phyloP scores from a whole-genome alignment of 2,797 vertebrate genomes.

The Menidia menidia region DNA sequence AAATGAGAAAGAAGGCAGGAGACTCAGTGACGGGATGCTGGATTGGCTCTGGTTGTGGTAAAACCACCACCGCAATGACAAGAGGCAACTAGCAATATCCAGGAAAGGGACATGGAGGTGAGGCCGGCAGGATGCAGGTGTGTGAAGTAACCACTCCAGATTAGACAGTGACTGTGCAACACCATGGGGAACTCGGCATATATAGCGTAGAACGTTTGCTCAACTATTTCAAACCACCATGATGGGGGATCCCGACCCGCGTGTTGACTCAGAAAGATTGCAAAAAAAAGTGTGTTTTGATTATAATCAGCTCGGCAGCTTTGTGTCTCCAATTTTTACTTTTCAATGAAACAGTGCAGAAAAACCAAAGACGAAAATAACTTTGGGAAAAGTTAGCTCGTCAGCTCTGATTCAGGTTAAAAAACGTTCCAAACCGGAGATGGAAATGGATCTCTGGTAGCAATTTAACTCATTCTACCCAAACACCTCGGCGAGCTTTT shows the following conservation, averaged over 20 bases:
- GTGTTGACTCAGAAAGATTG: neutral
- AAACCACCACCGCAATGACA: neutral
- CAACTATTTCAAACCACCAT: slow-evolving; percentile 4
- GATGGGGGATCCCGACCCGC: neutral
- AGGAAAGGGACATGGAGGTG: neutral
- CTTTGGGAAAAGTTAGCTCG: neutral
- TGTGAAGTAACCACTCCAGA: neutral
- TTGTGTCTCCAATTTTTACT: neutral
- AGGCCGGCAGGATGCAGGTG: neutral
- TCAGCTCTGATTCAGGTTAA: slow-evolving; percentile 14
- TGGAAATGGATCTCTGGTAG: slow-evolving; percentile 32
- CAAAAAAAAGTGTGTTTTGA: neutral
- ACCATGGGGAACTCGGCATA: neutral
- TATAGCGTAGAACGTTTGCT: neutral
- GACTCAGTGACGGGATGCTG: neutral
- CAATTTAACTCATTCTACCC: slow-evolving; percentile 53
- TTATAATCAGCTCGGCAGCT: neutral
- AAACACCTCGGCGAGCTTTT: slow-evolving; percentile 29
- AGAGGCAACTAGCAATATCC: no score
- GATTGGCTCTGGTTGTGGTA: neutral
- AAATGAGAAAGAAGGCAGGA: neutral
- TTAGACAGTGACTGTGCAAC: neutral
- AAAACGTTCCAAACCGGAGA: slow-evolving; percentile 1
- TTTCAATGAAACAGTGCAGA: neutral
- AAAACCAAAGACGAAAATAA: neutral